Conservation (phyloP, 2,797 vertebrate species). For the Centroberyx gerrardi region DNA sequence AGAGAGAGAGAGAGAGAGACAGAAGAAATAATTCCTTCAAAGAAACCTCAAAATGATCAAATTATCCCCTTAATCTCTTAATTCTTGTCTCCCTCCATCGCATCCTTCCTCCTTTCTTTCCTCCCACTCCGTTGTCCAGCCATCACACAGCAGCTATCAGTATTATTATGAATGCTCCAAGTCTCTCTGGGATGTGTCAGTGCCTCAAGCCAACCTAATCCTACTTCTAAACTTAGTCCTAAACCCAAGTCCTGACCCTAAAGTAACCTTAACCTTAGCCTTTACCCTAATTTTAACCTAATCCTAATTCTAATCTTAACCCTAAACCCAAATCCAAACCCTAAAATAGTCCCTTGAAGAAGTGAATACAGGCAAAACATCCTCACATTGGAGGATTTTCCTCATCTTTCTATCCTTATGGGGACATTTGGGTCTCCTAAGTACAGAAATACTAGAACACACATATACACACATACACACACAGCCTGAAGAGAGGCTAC, state of each 20-base stretch:
- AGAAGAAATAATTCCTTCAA: slow-evolving; percentile 12
- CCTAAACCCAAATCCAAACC: no score
- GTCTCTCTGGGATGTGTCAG: slow-evolving; percentile 22
- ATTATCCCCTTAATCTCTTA: slow-evolving; percentile 24
- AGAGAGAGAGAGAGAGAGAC: not conserved
- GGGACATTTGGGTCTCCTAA: no score
- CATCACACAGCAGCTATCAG: slow-evolving; percentile 1
- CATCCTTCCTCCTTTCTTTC: not conserved
- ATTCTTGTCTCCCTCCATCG: slow-evolving; percentile 1
- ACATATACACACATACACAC: not conserved
- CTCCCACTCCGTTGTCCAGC: not conserved
- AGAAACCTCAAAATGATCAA: slow-evolving; percentile 26
- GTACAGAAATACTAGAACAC: not conserved
- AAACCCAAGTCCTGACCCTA: no score
- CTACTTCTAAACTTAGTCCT: no score
- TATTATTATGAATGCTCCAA: slow-evolving; percentile 46
- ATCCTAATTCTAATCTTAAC: no score
- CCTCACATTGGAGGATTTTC: no score
- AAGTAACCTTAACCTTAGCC: no score
- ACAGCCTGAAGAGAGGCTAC: not conserved
- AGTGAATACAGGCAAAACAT: no score
- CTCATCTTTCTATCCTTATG: no score
- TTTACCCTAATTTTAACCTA: no score
- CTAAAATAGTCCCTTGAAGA: no score
- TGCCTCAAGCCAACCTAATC: not conserved